A percentile compares a stretch with the other conserved stretches of the same genome.
phyloP scores from a whole-genome alignment of 2,888 invertebrate species.

The Seira sanloemensis region DNA sequence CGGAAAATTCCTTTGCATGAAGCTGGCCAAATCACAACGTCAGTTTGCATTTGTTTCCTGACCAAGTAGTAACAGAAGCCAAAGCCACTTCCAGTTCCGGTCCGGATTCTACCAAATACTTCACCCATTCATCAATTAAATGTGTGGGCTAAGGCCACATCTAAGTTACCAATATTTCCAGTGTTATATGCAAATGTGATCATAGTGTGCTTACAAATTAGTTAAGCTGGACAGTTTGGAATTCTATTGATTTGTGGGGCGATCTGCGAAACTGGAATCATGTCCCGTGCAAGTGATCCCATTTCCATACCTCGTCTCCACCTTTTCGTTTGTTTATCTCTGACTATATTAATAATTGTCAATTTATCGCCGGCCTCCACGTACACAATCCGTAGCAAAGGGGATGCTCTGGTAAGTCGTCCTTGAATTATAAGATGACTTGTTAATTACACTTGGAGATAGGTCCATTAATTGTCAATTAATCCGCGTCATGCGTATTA shows the following conservation, averaged over 20 bases:
- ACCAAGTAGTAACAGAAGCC: no score
- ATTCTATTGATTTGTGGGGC: not conserved
- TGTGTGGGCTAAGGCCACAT: not conserved
- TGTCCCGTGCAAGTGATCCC: not conserved
- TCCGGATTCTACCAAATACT: slow-evolving; percentile 54
- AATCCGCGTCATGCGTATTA: not conserved
- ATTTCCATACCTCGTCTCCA: not conserved
- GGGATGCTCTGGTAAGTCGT: slow-evolving; percentile 60
- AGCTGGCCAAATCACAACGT: no score
- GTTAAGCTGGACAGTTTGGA: not conserved
- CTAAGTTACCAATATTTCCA: no score
- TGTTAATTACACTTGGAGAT: slow-evolving; percentile 16
- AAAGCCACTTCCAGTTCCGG: slow-evolving; percentile 17
- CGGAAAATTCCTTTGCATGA: no score
- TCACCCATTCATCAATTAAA: slow-evolving; percentile 33
- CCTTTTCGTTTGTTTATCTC: slow-evolving; percentile 16
- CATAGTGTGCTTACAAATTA: not conserved
- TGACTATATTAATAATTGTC: slow-evolving; percentile 4
- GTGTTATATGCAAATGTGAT: not conserved
- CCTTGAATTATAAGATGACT: slow-evolving; percentile 28
- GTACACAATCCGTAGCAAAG: slow-evolving; percentile 38
- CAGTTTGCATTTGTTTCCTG: no score
- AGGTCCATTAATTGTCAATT: not conserved
- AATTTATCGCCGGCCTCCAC: not conserved
- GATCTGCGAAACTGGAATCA: not conserved